Evolutionary conservation across 37 sponge, comb jelly and placozoan genomes (phyloP), one percentile per base, ranked within the genome.

Genomic region (Hexactinellida sp.): DNA sequence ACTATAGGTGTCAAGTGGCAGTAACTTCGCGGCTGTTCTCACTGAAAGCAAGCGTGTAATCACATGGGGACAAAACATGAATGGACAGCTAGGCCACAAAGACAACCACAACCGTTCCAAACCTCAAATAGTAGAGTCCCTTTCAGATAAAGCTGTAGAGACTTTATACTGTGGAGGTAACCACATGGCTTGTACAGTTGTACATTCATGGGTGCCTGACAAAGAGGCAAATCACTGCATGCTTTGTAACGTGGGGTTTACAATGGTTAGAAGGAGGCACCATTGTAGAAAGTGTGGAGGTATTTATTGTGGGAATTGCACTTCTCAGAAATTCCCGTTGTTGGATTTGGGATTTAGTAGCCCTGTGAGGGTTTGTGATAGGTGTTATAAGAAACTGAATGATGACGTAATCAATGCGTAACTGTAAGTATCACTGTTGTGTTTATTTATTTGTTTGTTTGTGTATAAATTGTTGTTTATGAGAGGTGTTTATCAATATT

Each of bases 201-300:
- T 88, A 24, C 94, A 91, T 36, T 86, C 89, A 23, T 94, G 94
- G 92, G 94, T 94, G 24, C 94, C 94, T 21, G 94, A 94, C 54
- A 90, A 90, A 51, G 94, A 93, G 88, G 94, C 92, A 36, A 89
- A 88, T 37, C 84, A n/a, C 21, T 93, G 94, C 54, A 93, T 93
- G 94, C 90, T 90, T 34, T 93, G 94, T 83, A 89, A 91, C 86
- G 89, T 88, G 55, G 85, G 32, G 32, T 94, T 94, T 89, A 94
- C 94, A 38, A 88, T 90, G 39, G 84, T 94, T 35, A 38, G 91
- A 30, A 84, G 94, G 28, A 88, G 94, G 41, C 94, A 94, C 63
- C 94, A 94, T 82, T 94, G 94, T 89, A 90, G 94, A 1, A 84
- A 91, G 86, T 94, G 94, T 89, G 94, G 94, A 10, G 94, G 94